Percentiles rank a stretch among this genome's conserved stretches.
These are phyloP conservation scores for Mystacides longicornis DNA, from an alignment of 2,888 invertebrate genomes.

Conservation along the genomic window DNA sequence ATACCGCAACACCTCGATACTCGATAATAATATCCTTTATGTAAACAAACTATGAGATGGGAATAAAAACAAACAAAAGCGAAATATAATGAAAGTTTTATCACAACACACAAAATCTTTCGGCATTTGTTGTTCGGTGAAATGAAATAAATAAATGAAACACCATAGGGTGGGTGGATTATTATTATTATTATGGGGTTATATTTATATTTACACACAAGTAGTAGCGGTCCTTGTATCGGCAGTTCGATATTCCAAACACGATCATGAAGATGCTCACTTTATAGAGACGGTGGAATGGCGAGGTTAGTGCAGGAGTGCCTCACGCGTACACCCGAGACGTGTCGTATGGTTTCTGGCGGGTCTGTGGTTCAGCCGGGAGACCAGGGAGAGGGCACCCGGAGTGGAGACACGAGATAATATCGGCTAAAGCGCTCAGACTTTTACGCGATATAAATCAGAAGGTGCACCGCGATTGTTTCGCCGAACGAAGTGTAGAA, in stretches of 20 bases:
- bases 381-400: neutral
- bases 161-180: neutral
- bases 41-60: neutral
- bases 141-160: neutral
- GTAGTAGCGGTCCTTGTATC: too few relatives aligned
- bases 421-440: neutral
- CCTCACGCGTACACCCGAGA: neutral
- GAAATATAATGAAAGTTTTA: slow-evolving; percentile 1
- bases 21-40: neutral
- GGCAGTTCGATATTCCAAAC: neutral
- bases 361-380: neutral
- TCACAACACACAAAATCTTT: slow-evolving; percentile 1
- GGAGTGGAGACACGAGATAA: neutral
- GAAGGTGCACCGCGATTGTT: neutral
- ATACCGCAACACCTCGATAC: too few relatives aligned
- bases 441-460: neutral
- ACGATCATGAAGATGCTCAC: slow-evolving; percentile 2
- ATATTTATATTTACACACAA: too few relatives aligned
- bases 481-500: too few relatives aligned
- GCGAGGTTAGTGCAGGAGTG: neutral
- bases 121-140: neutral
- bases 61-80: neutral
- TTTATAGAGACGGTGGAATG: too few relatives aligned
- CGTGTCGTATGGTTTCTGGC: neutral
- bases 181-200: too few relatives aligned